These are phyloP conservation scores for Leptestheria dahalacensis DNA, from an alignment of 1,140 invertebrate species.

Conservation along the genomic window DNA sequence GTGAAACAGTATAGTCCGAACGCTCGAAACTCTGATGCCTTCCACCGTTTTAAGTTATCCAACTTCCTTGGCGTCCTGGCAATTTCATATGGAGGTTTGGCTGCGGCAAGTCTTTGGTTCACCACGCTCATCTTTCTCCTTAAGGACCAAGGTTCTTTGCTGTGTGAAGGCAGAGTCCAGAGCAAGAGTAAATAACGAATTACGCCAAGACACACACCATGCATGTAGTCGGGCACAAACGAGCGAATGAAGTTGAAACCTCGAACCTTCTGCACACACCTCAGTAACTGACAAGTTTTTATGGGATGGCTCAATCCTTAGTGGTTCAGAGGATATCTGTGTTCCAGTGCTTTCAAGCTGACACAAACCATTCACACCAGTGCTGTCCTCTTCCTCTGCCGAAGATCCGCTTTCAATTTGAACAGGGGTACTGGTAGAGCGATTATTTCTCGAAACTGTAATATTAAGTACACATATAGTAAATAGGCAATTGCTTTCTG, in stretches of 20 bases:
- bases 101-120: neutral
- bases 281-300: no score
- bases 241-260: constrained; percentile 20
- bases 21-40: constrained; percentile 22
- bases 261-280: no score
- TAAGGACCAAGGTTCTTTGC: neutral
- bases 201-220: constrained; percentile 21
- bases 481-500: no score
- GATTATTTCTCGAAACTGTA: no score
- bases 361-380: no score
- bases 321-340: no score
- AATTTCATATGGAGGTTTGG: constrained; percentile 18
- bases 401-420: no score
- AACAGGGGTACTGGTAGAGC: no score
- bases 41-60: constrained; percentile 18
- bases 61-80: constrained; percentile 18
- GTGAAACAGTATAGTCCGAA: constrained; percentile 21
- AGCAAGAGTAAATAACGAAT: constrained; percentile 22
- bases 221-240: constrained; percentile 24
- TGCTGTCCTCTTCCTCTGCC: no score
- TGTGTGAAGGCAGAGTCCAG: constrained; percentile 16
- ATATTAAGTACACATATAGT: no score
- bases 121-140: neutral
- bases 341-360: no score
- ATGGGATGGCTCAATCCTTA: no score